Evolutionary conservation across 1,140 invertebrate species (phyloP), one percentile per base, ranked within the genome.

Genomic region (Atta cephalotes): DNA sequence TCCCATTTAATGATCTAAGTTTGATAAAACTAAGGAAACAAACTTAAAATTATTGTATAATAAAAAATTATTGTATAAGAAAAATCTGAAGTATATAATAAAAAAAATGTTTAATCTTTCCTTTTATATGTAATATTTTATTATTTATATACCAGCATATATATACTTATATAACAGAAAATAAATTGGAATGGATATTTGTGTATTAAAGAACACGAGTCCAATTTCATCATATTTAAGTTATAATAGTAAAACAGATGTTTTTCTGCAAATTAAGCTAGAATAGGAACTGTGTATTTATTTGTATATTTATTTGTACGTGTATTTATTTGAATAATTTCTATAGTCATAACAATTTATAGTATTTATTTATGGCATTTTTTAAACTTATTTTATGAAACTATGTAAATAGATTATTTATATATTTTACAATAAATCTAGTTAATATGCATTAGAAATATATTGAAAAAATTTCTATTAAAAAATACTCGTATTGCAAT

Each of bases 281-380:
- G 7, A 65, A 65, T 35, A 65, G 1, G 6, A 31, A 10, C 2
- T 2, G 6, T n/a, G 3, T 60, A 3, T 70, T 70, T 16, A 51
- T 70, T 51, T 70, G 16, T 31, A 31, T 2, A 31, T 31, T 31
- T 31, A 31, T 31, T 31, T 31, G 28, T 31, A 31, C 0, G 2
- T 35, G 3, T 60, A 3, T 70, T 70, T 9, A 51, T 70, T 51
- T 70, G 21, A 31, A 51, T 71, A 71, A 51, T 70, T 51, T 70
- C 31, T 65, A 7, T 35, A 35, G 7, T 60, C n/a, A 3, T 10
- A 31, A 18, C 16, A 71, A 70, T 9, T 25, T 16, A 7, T 28
- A 0, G 1, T 7, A 51, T 53, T 51, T 72, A 70, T 9, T 16
- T 16, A 7, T 28, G 0, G 6, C 14, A 28, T 53, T 51, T 72